Conservation (phyloP, 2,888 invertebrate species). For the Tricholauxania praeusta region DNA sequence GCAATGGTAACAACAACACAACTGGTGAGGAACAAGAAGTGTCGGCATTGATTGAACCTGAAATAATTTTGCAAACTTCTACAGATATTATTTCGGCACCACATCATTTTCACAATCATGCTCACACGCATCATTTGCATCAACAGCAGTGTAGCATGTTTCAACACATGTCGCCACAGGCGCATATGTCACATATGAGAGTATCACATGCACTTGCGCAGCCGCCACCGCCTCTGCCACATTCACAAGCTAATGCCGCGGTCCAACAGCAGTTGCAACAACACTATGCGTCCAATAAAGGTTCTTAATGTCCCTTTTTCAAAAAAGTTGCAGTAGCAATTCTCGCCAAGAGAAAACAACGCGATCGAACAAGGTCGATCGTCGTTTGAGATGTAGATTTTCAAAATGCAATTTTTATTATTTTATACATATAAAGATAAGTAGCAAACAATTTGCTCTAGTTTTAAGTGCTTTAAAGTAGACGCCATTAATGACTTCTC, state of each 20-base stretch:
- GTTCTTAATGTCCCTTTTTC: conserved; percentile 40
- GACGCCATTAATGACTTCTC: conserved; percentile 23
- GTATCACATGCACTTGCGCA: conserved; percentile 47
- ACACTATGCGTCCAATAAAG: conserved; percentile 45
- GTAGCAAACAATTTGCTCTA: conserved; percentile 19
- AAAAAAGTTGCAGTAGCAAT: conserved; percentile 30
- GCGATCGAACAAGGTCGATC: not conserved
- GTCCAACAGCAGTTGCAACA: conserved; percentile 49
- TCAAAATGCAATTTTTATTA: conserved; percentile 31
- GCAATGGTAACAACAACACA: conserved; percentile 41
- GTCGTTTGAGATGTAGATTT: conserved; percentile 1
- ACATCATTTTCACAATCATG: conserved; percentile 58
- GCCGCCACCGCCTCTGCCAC: conserved; percentile 54
- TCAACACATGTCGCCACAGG: conserved; percentile 63
- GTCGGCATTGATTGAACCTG: conserved; percentile 58
- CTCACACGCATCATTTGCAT: conserved; percentile 53
- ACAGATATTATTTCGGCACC: conserved; percentile 58
- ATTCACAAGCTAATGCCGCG: conserved; percentile 35
- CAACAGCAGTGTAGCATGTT: conserved; percentile 63
- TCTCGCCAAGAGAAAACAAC: not conserved
- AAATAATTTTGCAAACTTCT: conserved; percentile 62
- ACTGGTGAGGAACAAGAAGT: conserved; percentile 58
- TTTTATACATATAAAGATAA: conserved; percentile 17
- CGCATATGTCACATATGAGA: conserved; percentile 64
- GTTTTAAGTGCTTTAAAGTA: conserved; percentile 30